Base-by-base conservation (phyloP, 2,113 vertebrate genomes). In the Conger conger region DNA sequence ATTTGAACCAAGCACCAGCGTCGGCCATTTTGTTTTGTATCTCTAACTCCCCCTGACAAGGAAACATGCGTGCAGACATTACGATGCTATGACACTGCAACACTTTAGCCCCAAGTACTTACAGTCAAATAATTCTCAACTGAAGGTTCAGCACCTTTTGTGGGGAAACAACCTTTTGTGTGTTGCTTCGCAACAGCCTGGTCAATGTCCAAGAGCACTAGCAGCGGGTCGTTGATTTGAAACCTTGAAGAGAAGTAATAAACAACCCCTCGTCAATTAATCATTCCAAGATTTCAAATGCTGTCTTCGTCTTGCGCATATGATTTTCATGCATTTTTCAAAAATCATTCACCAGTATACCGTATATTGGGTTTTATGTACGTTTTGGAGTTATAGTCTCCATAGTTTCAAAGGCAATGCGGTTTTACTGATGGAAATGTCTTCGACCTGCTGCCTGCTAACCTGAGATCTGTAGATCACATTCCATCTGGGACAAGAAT, bases 1-100 rank as follows among this genome's bases (percentile, higher is more conserved):
- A 84, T 57, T 79, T 57, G 68, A 16, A 35, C n/a, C n/a, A 45
- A 50, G 63, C 42, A 37, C 30, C 42, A 83, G 68, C 73, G 54
- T 17, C 8, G 77, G 54, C 42, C 18, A 27, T 53, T 79, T 84
- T 17, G 30, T 54, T n/a, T n/a, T 5, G n/a, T 3, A 23, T 82
- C 36, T 4, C 5, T 57, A 33, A 23, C 7, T 15, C n/a, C 16
- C 11, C 30, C 35, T 23, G 50, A 80, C 79, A 36, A 63, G 45
- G 50, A 53, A 84, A 79, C 54, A 54, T 0, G 23, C 27, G 27
- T 50, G 45, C 38, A 16, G 53, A 53, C 27, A 57, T 4, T 3
- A 63, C 5, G 20, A 18, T 76, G 38, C 82, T 54, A n/a, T 63
- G 17, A 57, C 30, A 35, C 53, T 81, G 35, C n/a, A 81, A 81